Conservation (phyloP, 1,140 invertebrate genomes). For the Macrobrachium rosenbergii region DNA sequence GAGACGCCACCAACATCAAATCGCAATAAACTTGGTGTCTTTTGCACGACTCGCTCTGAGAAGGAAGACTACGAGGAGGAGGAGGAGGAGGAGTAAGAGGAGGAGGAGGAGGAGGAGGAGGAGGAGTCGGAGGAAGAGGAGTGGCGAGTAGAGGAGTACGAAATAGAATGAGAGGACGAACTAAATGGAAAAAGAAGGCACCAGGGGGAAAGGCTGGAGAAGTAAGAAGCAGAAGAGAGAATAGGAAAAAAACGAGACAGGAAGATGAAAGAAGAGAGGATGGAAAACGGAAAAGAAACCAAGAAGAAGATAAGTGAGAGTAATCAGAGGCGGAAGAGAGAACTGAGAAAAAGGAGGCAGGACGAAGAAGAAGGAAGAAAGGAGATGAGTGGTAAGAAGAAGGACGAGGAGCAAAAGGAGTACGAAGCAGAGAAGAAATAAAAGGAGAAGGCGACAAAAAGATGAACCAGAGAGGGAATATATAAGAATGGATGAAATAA, state of each 20-base stretch:
- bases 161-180: not conserved
- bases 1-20: slow-evolving; percentile 51
- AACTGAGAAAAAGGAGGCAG: no score
- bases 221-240: not conserved
- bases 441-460: not conserved
- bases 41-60: slow-evolving; percentile 32
- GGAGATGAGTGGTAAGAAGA: not conserved
- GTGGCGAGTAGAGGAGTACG: slow-evolving; percentile 12
- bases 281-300: not conserved
- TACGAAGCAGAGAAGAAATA: not conserved
- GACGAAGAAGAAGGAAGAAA: no score
- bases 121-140: slow-evolving; percentile 4
- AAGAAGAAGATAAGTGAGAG: not conserved
- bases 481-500: no score
- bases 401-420: not conserved
- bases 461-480: not conserved
- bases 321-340: no score
- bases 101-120: slow-evolving; percentile 17
- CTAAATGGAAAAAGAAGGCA: not conserved
- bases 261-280: not conserved
- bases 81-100: slow-evolving; percentile 8
- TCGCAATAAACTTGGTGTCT: slow-evolving; percentile 60
- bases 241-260: not conserved
- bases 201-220: not conserved
- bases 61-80: not conserved